phyloP scores from a whole-genome alignment of 2,888 invertebrate genomes.

The Pandemis corylana region DNA sequence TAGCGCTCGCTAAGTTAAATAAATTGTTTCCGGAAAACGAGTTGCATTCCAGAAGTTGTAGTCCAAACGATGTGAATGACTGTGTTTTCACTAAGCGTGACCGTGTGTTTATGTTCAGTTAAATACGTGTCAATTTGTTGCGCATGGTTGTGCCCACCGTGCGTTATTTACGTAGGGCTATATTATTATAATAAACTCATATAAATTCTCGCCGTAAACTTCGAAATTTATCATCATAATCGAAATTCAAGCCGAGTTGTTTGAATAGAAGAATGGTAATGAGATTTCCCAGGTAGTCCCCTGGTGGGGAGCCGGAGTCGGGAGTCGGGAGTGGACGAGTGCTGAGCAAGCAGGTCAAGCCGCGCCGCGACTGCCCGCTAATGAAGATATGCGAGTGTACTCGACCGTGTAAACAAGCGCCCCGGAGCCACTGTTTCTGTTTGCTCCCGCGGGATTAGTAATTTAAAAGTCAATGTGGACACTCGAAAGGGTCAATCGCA shows the following conservation, averaged over 20 bases:
- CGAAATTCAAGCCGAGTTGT: constrained; percentile 57
- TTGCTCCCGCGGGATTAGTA: constrained; percentile 83
- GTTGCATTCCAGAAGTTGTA: constrained; percentile 61
- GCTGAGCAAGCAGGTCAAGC: constrained; percentile 73
- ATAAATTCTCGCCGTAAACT: constrained; percentile 44
- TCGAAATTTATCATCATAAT: constrained; percentile 38
- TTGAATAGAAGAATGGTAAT: constrained; percentile 56
- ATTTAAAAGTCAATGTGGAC: constrained; percentile 85
- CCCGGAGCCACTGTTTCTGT: constrained; percentile 75
- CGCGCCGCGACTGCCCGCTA: constrained; percentile 56
- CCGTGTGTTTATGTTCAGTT: constrained; percentile 59
- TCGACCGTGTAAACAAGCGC: constrained; percentile 79
- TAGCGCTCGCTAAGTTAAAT: constrained; percentile 68
- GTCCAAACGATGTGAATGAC: constrained; percentile 68
- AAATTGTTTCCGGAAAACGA: constrained; percentile 78
- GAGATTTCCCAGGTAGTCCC: constrained; percentile 55
- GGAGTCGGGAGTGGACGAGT: constrained; percentile 56
- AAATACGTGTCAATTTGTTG: constrained; percentile 44
- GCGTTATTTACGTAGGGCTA: constrained; percentile 38
- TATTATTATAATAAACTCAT: constrained; percentile 45
- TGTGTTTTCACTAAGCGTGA: constrained; percentile 69
- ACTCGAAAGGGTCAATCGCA: constrained; percentile 84
- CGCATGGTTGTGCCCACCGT: constrained; percentile 39
- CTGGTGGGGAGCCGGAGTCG: constrained; percentile 42
- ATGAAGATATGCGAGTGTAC: constrained; percentile 83